A percentile compares a stretch with the other conserved stretches of the same genome.
Evolutionary conservation across 2,888 invertebrate genomes (phyloP).

Genomic region (Sphecodes monilicornis): DNA sequence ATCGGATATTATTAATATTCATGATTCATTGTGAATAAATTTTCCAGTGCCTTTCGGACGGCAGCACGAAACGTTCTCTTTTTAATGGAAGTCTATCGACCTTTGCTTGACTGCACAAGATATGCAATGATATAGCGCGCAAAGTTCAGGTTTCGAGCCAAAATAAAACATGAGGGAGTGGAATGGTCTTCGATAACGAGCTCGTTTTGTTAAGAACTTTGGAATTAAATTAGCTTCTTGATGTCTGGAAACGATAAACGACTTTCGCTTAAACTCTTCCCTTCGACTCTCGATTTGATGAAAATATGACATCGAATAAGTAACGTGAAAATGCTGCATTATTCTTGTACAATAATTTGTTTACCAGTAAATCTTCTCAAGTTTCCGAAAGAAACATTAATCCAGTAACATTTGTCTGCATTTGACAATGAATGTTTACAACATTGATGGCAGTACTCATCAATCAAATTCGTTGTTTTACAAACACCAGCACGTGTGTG

Average conservation of each 20-base stretch:
- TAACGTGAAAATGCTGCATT: not conserved
- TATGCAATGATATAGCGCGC: not conserved
- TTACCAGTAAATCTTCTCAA: not conserved
- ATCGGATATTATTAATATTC: constrained; percentile 34
- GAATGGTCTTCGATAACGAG: constrained; percentile 1
- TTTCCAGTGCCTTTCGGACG: constrained; percentile 11
- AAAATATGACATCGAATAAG: not conserved
- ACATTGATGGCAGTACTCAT: not conserved
- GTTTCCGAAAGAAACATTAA: not conserved
- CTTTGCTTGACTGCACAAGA: constrained; percentile 9
- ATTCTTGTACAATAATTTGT: not conserved
- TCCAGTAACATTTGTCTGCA: not conserved
- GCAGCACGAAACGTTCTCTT: not conserved
- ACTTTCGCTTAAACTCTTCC: not conserved
- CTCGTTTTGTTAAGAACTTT: constrained; percentile 13
- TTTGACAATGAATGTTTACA: not conserved
- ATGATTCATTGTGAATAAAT: constrained; percentile 17
- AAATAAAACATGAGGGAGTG: not conserved
- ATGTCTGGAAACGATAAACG: not conserved
- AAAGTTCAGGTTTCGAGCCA: not conserved
- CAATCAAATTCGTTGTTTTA: not conserved
- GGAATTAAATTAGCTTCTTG: not conserved
- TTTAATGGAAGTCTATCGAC: constrained; percentile 44
- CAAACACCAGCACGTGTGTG: not conserved
- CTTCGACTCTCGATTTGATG: too few relatives aligned